These are phyloP conservation scores for Melanophora roralis DNA, from an alignment of 2,888 invertebrate species.

Conservation along the genomic window DNA sequence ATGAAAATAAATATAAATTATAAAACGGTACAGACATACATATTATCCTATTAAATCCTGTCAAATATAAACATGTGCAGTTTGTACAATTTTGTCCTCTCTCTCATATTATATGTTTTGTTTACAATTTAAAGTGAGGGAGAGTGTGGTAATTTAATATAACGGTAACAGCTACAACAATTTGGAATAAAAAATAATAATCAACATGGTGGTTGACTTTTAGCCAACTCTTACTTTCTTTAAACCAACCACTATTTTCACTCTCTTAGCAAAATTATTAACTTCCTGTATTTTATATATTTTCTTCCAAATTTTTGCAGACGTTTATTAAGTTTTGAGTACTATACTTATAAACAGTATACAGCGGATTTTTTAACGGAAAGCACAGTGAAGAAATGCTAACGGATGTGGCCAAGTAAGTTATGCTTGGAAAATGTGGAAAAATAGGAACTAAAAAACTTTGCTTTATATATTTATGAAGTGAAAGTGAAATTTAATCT, in stretches of 20 bases:
- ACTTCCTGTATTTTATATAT: constrained; percentile 40
- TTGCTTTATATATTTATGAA: no score
- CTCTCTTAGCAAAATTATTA: constrained; percentile 45
- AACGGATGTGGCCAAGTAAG: constrained; percentile 55
- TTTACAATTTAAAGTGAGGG: constrained; percentile 26
- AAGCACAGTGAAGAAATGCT: constrained; percentile 54
- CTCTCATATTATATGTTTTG: constrained; percentile 22
- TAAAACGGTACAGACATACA: constrained; percentile 1
- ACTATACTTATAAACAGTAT: constrained; percentile 51
- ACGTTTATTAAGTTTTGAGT: constrained; percentile 37
- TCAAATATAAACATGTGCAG: constrained; percentile 22
- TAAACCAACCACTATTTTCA: constrained; percentile 36
- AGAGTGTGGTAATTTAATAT: not conserved
- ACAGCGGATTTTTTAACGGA: constrained; percentile 55
- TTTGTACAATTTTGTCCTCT: not conserved
- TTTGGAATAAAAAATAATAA: not conserved
- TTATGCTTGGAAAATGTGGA: constrained; percentile 35
- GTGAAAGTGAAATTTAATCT: constrained; percentile 4
- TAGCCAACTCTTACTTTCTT: constrained; percentile 32
- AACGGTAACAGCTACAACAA: constrained; percentile 34
- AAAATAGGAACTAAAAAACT: not conserved
- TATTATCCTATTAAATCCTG: not conserved
- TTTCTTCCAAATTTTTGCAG: constrained; percentile 31
- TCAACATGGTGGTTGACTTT: constrained; percentile 23
- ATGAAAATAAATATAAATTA: not conserved